A percentile compares a stretch with the other conserved stretches of the same genome.
These are phyloP conservation scores for Lochmaea capreae DNA, from an alignment of 2,888 invertebrate species.

Conservation along the genomic window DNA sequence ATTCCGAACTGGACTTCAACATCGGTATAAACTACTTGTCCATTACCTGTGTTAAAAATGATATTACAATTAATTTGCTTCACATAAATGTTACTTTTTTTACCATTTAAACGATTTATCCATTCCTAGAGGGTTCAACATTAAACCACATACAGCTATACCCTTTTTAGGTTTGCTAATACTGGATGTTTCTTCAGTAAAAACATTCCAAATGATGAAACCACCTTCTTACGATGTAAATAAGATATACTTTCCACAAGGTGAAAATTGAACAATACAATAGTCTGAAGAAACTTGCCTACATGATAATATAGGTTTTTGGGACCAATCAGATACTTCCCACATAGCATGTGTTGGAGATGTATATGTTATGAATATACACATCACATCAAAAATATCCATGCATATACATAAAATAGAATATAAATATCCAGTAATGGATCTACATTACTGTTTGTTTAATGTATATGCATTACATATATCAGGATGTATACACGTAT, in stretches of 20 bases:
- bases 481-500: too few species aligned
- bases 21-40: slow-evolving; percentile 86
- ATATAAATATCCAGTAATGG: too few species aligned
- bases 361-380: too few species aligned
- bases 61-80: slow-evolving; percentile 10
- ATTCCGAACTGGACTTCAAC: slow-evolving; percentile 82
- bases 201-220: slow-evolving; percentile 82
- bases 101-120: neutral
- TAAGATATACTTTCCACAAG: slow-evolving; percentile 83
- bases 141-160: slow-evolving; percentile 77
- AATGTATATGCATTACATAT: too few species aligned
- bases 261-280: slow-evolving; percentile 83
- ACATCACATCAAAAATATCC: too few species aligned
- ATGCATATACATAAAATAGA: too few species aligned
- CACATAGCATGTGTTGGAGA: too few species aligned
- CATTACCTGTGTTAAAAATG: slow-evolving; percentile 64
- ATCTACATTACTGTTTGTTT: too few species aligned
- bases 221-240: slow-evolving; percentile 83
- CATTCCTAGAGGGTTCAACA: slow-evolving; percentile 81
- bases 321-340: slow-evolving; percentile 78
- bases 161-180: slow-evolving; percentile 76
- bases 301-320: slow-evolving; percentile 74
- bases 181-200: slow-evolving; percentile 70
- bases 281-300: slow-evolving; percentile 71
- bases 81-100: neutral